Base-by-base conservation (phyloP, 1,140 invertebrate genomes). In the Pseudomyrmex concolor region DNA sequence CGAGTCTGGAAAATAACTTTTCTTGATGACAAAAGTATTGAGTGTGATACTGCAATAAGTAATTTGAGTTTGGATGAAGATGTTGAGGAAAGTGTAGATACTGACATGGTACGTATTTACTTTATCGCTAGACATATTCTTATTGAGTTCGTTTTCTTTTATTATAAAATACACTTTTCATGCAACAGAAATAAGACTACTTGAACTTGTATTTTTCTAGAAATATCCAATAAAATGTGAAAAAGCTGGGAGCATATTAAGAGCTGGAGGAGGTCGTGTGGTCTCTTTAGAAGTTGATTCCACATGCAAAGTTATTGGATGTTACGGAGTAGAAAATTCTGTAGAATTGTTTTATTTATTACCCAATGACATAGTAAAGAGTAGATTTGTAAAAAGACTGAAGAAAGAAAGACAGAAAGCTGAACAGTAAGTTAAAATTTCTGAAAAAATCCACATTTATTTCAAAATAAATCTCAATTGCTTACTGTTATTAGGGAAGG, bases 331-430 rank as follows among this genome's bases (percentile, higher is more conserved):
- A 34, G 97, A 98, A 88, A 96, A 96, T 82, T 93, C 95, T 10
- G 93, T 99, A 12, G 99, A 99, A 94, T 92, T 98, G 50, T 99
- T 98, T 92, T 94, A 96, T 64, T 96, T 99, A 83, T 96, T 96
- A 86, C 94, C 95, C 1, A 95, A 97, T 15, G 96, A 97, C 57
- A 97, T 98, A 92, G 95, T 97, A 0, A 95, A 96, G 73, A 90
- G 94, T 43, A 95, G 96, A 86, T 94, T 97, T 82, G 94, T 94
- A 12, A 99, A 98, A 94, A 95, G 97, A 68, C 86, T 97, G 19
- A 97, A 97, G 88, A 99, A 98, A 94, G 94, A 96, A 84, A 95
- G 83, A 91, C 93, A 96, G 95, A 94, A 96, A 94, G 92, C 91
- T 93, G 48, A 64, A 4, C 93, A 93, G 96, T 96, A 94, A 93